These are phyloP conservation scores for Melanerpes aurifrons DNA, from an alignment of 2,113 vertebrate genomes.

Conservation along the genomic window DNA sequence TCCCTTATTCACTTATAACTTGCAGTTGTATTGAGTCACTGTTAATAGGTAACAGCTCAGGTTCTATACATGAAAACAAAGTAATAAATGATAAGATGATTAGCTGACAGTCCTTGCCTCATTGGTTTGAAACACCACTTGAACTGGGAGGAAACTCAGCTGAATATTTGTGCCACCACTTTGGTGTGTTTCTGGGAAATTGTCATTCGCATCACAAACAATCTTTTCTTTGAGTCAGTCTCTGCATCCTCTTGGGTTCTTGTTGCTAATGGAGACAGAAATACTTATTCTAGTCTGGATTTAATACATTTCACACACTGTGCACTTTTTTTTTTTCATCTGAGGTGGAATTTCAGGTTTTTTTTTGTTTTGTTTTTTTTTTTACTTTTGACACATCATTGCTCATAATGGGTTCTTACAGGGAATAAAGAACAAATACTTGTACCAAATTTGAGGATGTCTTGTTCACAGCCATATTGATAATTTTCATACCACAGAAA, in stretches of 20 bases:
- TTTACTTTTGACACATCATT: slow-evolving; percentile 76
- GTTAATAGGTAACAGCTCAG: background rate
- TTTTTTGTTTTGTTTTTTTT: slow-evolving; percentile 63
- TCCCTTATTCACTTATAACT: background rate
- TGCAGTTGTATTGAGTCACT: background rate
- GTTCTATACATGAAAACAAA: background rate
- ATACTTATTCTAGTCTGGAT: slow-evolving; percentile 73
- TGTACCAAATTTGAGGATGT: slow-evolving; percentile 31
- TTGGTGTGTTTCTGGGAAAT: slow-evolving; percentile 53
- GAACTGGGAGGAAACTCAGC: background rate
- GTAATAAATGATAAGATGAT: background rate
- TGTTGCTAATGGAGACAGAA: slow-evolving; percentile 78
- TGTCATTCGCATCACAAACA: slow-evolving; percentile 67
- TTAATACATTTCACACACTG: slow-evolving; percentile 72
- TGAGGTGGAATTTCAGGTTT: slow-evolving; percentile 71
- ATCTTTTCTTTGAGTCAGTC: slow-evolving; percentile 54
- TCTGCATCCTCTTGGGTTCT: slow-evolving; percentile 35
- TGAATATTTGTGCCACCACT: slow-evolving; percentile 18
- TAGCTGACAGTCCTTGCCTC: background rate
- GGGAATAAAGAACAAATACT: slow-evolving; percentile 27
- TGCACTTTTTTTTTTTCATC: slow-evolving; percentile 47
- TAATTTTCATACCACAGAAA: slow-evolving; percentile 39
- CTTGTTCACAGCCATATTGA: slow-evolving; percentile 68
- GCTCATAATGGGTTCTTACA: slow-evolving; percentile 56
- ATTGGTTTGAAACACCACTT: background rate